Evolutionary conservation across 2,113 vertebrate genomes (phyloP).

Genomic region (Athene noctua): DNA sequence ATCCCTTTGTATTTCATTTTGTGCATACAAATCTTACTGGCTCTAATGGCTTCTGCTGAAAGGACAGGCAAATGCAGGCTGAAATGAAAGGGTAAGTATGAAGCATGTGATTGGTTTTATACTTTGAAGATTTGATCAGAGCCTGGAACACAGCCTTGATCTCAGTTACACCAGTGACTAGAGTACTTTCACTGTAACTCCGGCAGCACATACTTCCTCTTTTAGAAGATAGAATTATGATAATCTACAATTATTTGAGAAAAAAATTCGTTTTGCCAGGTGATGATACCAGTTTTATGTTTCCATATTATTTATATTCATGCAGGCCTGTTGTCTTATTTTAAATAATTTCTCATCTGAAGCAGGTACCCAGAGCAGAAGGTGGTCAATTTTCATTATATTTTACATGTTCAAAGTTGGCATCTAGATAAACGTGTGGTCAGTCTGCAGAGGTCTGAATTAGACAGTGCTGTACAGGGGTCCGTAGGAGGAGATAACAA

Average conservation of each 20-base stretch:
- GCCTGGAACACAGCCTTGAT: background rate
- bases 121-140: background rate
- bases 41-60: background rate
- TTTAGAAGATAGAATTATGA: background rate
- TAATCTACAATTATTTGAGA: background rate
- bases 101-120: background rate
- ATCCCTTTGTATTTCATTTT: background rate
- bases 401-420: background rate
- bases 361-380: background rate
- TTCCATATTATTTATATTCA: background rate
- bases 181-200: background rate
- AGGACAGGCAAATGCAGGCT: background rate
- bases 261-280: background rate
- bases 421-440: background rate
- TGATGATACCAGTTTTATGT: background rate
- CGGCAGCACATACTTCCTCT: background rate
- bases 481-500: background rate
- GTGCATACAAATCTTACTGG: background rate
- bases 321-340: background rate
- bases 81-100: background rate
- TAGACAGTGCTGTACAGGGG: background rate
- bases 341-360: background rate
- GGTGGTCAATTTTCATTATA: background rate
- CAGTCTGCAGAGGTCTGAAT: background rate
- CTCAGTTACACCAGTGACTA: background rate